Conservation (phyloP, 2,888 invertebrate genomes). For the Trissolcus japonicus region DNA sequence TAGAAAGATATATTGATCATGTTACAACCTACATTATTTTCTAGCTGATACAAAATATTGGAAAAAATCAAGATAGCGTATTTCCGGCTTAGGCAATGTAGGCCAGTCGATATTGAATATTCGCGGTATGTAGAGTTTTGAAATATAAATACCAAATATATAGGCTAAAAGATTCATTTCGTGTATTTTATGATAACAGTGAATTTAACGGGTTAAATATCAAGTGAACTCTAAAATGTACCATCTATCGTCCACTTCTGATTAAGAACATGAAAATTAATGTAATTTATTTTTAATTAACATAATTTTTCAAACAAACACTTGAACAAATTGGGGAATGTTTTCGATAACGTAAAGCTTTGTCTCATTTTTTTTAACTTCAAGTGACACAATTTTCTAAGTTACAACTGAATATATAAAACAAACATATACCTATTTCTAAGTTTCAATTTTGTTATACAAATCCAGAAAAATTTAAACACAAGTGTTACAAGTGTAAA, state of each 20-base stretch:
- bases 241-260: constrained; percentile 33
- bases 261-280: too few species aligned
- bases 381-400: too few species aligned
- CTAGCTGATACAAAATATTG: constrained; percentile 36
- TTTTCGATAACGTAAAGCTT: constrained; percentile 74
- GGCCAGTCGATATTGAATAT: constrained; percentile 49
- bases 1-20: constrained; percentile 26
- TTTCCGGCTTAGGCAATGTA: constrained; percentile 43
- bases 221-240: constrained; percentile 13
- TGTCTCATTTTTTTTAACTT: constrained; percentile 61
- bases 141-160: background rate
- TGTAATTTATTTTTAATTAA: too few species aligned
- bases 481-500: too few species aligned
- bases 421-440: too few species aligned
- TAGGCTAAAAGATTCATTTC: constrained; percentile 27
- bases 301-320: too few species aligned
- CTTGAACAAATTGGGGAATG: constrained; percentile 63
- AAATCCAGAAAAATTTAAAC: too few species aligned
- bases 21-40: constrained; percentile 39
- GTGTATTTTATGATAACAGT: constrained; percentile 2
- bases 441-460: too few species aligned
- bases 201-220: constrained; percentile 18
- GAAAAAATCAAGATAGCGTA: constrained; percentile 46
- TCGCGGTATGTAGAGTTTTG: background rate
- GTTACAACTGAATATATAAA: too few species aligned